These are phyloP conservation scores for Cyprinodon diabolis DNA, from an alignment of 2,797 vertebrate genomes.

Conservation along the genomic window DNA sequence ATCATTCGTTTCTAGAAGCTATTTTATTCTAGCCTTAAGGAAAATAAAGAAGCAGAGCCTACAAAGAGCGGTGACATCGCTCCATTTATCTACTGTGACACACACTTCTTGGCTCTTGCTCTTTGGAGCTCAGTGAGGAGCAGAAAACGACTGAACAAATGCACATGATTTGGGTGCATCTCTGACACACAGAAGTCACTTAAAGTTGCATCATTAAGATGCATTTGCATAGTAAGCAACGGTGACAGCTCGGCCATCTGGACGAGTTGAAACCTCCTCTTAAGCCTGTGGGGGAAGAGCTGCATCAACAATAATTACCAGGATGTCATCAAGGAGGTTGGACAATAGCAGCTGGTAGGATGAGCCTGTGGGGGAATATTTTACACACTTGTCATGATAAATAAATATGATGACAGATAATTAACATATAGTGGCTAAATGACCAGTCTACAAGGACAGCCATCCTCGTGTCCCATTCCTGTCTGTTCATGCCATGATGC, in stretches of 20 bases:
- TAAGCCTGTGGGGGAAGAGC: conserved; percentile 33
- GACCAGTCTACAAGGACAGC: neutral
- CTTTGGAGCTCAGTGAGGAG: conserved; percentile 14
- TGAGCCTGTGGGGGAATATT: conserved; percentile 10
- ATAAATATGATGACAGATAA: neutral
- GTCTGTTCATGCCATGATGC: neutral
- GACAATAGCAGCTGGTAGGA: conserved; percentile 20
- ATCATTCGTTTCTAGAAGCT: neutral
- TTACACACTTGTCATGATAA: conserved; percentile 1
- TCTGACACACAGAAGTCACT: conserved; percentile 14
- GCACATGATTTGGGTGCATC: conserved; percentile 5
- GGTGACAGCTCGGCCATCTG: conserved; percentile 53
- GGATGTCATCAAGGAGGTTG: conserved; percentile 36
- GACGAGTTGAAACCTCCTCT: conserved; percentile 37
- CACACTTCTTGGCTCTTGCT: conserved; percentile 10
- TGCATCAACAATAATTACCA: conserved; percentile 50
- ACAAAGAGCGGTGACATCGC: neutral
- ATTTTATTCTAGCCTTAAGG: conserved; percentile 4
- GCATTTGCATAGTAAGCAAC: conserved; percentile 9
- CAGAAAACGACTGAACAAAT: neutral
- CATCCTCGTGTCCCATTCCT: neutral
- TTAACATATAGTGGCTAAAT: conserved; percentile 1
- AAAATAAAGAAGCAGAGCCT: neutral
- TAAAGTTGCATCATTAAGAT: conserved; percentile 25
- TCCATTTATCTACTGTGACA: conserved; percentile 16